Evolutionary conservation across 2,888 invertebrate genomes (phyloP), one percentile per base, ranked within the genome.

Genomic region (Tyria jacobaeae): DNA sequence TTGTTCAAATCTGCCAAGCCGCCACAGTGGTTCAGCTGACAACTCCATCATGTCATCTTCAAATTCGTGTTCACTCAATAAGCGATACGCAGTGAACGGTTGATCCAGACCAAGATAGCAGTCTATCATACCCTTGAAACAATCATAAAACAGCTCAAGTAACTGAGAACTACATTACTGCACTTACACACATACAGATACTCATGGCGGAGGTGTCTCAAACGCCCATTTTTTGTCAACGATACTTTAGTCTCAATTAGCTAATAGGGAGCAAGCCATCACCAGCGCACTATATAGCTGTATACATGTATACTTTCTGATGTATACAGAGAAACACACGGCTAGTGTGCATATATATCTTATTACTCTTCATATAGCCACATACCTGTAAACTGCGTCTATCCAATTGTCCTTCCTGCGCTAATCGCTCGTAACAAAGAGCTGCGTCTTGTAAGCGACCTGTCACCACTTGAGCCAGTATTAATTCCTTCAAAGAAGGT

Each of bases 61-160:
- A 10, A 94, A 92, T 52, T 95, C 94, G 75, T 97, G 96, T 62
- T 93, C 91, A 64, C 88, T 91, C 1, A 97, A 95, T 67, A 98
- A 95, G 21, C 96, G 95, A 70, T 97, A 94, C 0, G 98, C 98
- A 1, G 97, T 97, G 79, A 96, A 96, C 0, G 98, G 97, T 83
- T 99, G 97, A 84, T 98, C 98, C 61, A 98, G 92, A 27, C 96
- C 96, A 55, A 99, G 90, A 81, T 98, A 97, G 80, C 98, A 98
- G 73, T 97, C 96, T 49, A 99, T 95, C 90, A 99, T 96, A 24
- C 98, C 98, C 94, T 96, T 86, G 62, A 94, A 59, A 37, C 7
- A 52, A 14, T n/a, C 12, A n/a, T n/a, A n/a, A n/a, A n/a, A n/a
- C n/a, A n/a, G n/a, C n/a, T n/a, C n/a, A n/a, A n/a, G n/a, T n/a